phyloP scores from a whole-genome alignment of 64 coral and sea anemone species.

The Dendrophyllia cribrosa region DNA sequence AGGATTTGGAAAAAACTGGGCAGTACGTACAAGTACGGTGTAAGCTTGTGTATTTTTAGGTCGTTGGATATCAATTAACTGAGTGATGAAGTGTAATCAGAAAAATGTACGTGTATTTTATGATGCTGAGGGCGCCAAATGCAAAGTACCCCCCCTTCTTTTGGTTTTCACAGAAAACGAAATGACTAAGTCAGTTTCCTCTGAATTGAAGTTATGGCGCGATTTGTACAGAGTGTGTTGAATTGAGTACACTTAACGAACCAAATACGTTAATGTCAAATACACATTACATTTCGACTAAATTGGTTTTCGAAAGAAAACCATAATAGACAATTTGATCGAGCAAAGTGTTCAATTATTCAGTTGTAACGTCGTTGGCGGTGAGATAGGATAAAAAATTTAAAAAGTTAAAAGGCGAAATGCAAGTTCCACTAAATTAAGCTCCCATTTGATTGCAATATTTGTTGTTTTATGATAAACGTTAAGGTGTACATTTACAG shows the following conservation, averaged over 20 bases:
- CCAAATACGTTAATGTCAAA: neutral
- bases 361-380: neutral
- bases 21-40: too few species aligned
- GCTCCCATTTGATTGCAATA: constrained; percentile 20
- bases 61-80: neutral
- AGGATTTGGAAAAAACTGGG: neutral
- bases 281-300: neutral
- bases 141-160: neutral
- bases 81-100: neutral
- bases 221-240: neutral
- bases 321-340: neutral
- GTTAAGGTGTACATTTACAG: neutral
- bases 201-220: neutral
- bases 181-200: neutral
- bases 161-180: neutral
- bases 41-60: neutral
- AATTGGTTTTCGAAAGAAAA: neutral
- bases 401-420: neutral
- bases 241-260: neutral
- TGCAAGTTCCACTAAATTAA: neutral
- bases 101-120: neutral
- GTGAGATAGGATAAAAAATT: too few species aligned
- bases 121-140: neutral
- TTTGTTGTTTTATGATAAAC: constrained; percentile 1
- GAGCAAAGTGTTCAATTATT: neutral